Evolutionary conservation across 2,888 invertebrate species (phyloP).

Genomic region (Eristalis pertinax): DNA sequence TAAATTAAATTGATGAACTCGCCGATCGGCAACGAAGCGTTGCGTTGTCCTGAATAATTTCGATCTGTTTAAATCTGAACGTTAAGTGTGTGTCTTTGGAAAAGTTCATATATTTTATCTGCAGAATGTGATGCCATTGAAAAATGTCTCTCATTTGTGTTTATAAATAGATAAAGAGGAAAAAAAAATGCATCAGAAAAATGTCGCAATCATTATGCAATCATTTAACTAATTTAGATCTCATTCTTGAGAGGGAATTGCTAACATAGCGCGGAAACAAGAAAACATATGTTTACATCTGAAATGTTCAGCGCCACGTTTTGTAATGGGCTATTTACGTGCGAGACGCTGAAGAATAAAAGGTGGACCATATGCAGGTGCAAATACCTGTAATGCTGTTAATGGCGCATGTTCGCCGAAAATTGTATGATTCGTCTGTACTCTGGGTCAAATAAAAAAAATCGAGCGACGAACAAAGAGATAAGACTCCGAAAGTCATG

Average conservation of each 20-base stretch:
- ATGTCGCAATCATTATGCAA: not conserved
- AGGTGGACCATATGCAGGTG: too few species aligned
- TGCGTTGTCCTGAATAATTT: not conserved
- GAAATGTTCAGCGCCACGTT: not conserved
- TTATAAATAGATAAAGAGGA: not conserved
- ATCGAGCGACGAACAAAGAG: too few species aligned
- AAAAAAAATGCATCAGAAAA: not conserved
- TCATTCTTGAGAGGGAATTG: not conserved
- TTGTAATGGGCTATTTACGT: too few species aligned
- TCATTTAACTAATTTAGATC: not conserved
- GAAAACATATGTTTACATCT: not conserved
- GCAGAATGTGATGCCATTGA: not conserved
- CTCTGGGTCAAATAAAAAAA: too few species aligned
- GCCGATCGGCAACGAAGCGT: slow-evolving; percentile 5
- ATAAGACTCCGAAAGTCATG: too few species aligned
- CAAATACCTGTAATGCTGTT: too few species aligned
- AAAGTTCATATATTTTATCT: not conserved
- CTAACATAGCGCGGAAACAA: not conserved
- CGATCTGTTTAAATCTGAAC: not conserved
- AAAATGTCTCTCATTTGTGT: not conserved
- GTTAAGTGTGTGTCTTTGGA: not conserved
- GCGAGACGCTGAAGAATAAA: too few species aligned
- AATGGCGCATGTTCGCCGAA: too few species aligned
- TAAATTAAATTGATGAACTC: slow-evolving; percentile 54
- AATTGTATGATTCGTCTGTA: too few species aligned